Evolutionary conservation across 2,888 invertebrate genomes (phyloP).

Genomic region (Heteromurus nitidus): DNA sequence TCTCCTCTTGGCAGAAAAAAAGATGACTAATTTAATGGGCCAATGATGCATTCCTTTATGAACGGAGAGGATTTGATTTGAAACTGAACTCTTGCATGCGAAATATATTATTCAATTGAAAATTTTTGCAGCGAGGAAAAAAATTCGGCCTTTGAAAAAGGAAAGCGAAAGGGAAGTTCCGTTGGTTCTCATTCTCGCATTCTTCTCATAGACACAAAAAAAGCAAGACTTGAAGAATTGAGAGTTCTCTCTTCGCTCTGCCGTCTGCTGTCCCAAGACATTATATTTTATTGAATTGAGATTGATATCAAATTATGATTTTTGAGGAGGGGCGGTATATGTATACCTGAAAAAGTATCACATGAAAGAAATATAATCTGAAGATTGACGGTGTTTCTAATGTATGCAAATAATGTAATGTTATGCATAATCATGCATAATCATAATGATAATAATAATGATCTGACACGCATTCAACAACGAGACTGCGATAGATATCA

Average conservation of each 20-base stretch:
- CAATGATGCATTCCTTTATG: conserved; percentile 37
- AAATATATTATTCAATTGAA: neutral
- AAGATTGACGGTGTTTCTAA: too few species aligned
- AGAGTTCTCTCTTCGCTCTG: too few species aligned
- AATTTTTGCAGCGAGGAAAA: neutral
- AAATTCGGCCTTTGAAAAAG: neutral
- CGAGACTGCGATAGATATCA: neutral
- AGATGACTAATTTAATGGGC: conserved; percentile 36
- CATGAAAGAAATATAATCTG: too few species aligned
- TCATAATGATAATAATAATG: conserved; percentile 42
- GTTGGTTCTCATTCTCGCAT: neutral
- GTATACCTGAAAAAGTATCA: neutral
- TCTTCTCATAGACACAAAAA: neutral
- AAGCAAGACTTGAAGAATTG: conserved; percentile 21
- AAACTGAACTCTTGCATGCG: neutral
- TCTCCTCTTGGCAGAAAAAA: conserved; percentile 23
- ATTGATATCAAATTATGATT: conserved; percentile 45
- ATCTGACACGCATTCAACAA: conserved; percentile 39
- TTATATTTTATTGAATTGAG: conserved; percentile 44
- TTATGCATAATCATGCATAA: conserved; percentile 35
- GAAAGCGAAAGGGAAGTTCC: conserved; percentile 33
- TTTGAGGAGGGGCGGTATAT: conserved; percentile 42
- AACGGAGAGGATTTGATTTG: neutral
- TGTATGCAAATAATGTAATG: conserved; percentile 29
- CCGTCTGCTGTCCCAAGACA: neutral